Base-by-base conservation (phyloP, 1,140 invertebrate species). In the Campodea augens region DNA sequence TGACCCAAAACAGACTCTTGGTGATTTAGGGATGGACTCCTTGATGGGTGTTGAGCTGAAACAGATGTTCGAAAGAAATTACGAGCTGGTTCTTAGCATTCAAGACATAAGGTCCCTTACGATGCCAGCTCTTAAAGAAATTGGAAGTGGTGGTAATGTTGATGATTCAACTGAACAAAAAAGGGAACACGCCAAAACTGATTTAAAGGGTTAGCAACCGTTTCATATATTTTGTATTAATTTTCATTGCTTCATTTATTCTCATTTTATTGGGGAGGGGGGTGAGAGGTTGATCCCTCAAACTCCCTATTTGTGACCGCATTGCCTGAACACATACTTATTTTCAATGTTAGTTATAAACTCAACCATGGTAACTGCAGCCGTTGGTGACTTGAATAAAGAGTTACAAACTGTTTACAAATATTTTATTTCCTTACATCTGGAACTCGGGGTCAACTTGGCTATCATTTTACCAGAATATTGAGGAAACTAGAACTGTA, bases 1-100 rank as follows among this genome's bases (percentile, higher is more conserved):
- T 2, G 78, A 81, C 41, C 63, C 72, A 24, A 70, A 73, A 4
- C 71, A 77, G 1, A 10, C 63, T 19, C 54, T 75, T 4, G 65
- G 61, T 38, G 82, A 86, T 59, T 67, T 86, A 38, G 86, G 87
- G 41, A 78, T 91, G 69, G 87, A 91, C 62, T 87, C 82, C 15
- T 72, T 91, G 56, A 88, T 88, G 78, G 81, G 78, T 3, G 81
- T 87, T 1, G 86, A 90, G 64, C 70, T 81, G 25, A 78, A 77
- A 56, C 77, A 80, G 53, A 69, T 68, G 4, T 55, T 80, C 10
- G 77, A 80, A 54, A 55, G 73, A 47, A 72, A 76, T 45, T 75
- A 67, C 55, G 72, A 77, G 49, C 54, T 76, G 4, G 63, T 67
- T 32, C 53, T 80, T 13, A 65, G 71, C 2, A 65, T 71, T 44